These are phyloP conservation scores for Craseonycteris thonglongyai DNA, from an alignment of 2,113 vertebrate genomes.

Conservation along the genomic window DNA sequence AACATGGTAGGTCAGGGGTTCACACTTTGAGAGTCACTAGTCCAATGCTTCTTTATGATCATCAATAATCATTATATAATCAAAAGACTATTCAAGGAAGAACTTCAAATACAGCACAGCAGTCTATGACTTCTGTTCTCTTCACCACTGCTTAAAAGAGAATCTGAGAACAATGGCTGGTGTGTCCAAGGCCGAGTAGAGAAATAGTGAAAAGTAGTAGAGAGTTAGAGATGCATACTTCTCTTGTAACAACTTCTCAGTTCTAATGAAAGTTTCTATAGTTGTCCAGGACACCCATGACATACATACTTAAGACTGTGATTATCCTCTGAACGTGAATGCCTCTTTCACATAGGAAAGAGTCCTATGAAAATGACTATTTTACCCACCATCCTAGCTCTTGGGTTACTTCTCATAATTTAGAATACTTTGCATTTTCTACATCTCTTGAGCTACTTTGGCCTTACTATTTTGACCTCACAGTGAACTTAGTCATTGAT, in stretches of 20 bases:
- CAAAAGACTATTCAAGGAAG: neutral
- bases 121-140: neutral
- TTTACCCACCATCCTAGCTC: neutral
- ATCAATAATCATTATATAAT: neutral
- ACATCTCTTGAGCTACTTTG: neutral
- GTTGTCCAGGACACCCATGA: neutral
- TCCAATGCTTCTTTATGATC: neutral
- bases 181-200: neutral
- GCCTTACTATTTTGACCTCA: neutral
- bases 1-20: neutral
- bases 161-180: neutral
- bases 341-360: neutral
- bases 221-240: neutral
- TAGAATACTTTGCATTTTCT: neutral
- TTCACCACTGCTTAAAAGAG: neutral
- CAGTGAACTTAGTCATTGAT: neutral
- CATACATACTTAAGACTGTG: neutral
- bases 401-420: neutral
- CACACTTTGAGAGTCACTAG: neutral
- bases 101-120: neutral
- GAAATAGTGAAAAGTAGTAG: neutral
- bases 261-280: neutral
- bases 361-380: neutral
- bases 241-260: neutral
- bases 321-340: neutral